Evolutionary conservation across 2,888 invertebrate genomes (phyloP).

Genomic region (Heliconius ismenius): DNA sequence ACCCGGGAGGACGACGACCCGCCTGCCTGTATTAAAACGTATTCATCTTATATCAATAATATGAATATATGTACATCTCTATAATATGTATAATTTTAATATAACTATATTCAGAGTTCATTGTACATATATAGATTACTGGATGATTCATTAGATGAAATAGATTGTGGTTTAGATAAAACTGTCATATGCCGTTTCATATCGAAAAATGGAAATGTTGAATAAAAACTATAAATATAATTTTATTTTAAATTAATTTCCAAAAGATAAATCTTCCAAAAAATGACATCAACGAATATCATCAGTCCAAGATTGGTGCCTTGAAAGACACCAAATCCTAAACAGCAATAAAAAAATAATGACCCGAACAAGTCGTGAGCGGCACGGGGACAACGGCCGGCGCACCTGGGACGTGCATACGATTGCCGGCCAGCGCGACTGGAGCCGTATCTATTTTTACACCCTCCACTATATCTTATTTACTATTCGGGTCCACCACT

Average conservation of each 20-base stretch:
- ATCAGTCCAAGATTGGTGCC: neutral
- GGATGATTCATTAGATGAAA: conserved; percentile 65
- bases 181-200: conserved; percentile 47
- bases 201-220: conserved; percentile 27
- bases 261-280: neutral
- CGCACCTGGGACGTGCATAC: conserved; percentile 79
- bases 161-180: conserved; percentile 59
- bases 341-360: conserved; percentile 35
- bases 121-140: conserved; percentile 47
- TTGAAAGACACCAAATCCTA: conserved; percentile 32
- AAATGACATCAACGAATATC: neutral
- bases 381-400: conserved; percentile 69
- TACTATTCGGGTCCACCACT: conserved; percentile 82
- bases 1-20: conserved; percentile 76
- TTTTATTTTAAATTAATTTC: neutral
- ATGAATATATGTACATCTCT: conserved; percentile 54
- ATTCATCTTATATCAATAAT: conserved; percentile 60
- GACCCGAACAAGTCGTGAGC: conserved; percentile 42
- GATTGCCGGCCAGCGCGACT: conserved; percentile 69
- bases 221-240: neutral
- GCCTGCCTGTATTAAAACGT: conserved; percentile 65
- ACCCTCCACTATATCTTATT: conserved; percentile 79
- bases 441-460: conserved; percentile 79
- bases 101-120: conserved; percentile 54
- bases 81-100: conserved; percentile 49